Percentiles rank a stretch among this genome's conserved stretches.
Conservation (phyloP, 2,113 vertebrate species). For the mouse (Mus musculus) region DNA sequence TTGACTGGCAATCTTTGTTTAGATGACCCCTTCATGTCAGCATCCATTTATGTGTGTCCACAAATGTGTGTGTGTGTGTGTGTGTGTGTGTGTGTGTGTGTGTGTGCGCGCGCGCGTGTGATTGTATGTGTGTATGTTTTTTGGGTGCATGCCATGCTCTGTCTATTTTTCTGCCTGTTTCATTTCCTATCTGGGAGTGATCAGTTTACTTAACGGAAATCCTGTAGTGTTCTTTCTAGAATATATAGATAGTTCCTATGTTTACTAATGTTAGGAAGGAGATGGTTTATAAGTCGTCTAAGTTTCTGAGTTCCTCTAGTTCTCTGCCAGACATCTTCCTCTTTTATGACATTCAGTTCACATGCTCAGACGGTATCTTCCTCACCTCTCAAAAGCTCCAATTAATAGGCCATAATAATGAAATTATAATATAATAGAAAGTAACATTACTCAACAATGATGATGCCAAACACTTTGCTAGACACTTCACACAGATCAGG, state of each 20-base stretch:
- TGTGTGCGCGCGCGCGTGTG: too few relatives aligned
- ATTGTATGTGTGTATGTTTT: background rate
- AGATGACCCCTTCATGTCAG: background rate
- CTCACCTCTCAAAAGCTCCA: background rate
- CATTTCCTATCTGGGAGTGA: background rate
- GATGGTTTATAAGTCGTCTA: background rate
- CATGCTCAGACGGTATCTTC: background rate
- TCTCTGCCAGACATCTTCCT: background rate
- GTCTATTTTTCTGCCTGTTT: background rate
- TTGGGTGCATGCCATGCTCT: background rate
- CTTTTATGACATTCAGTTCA: background rate
- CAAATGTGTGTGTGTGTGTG: background rate
- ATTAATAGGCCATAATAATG: background rate
- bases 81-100: background rate
- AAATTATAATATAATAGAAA: background rate
- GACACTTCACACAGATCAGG: background rate
- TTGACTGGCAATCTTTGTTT: background rate
- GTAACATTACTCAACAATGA: constrained; percentile 6
- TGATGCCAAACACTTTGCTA: background rate
- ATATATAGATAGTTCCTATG: rapidly evolving
- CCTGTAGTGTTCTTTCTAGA: background rate
- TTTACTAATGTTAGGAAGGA: background rate
- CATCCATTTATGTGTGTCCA: background rate
- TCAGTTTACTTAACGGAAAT: background rate
- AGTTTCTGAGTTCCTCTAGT: background rate